These are phyloP conservation scores for Pseudobourletiella spinata DNA, from an alignment of 1,140 invertebrate species.

Conservation along the genomic window DNA sequence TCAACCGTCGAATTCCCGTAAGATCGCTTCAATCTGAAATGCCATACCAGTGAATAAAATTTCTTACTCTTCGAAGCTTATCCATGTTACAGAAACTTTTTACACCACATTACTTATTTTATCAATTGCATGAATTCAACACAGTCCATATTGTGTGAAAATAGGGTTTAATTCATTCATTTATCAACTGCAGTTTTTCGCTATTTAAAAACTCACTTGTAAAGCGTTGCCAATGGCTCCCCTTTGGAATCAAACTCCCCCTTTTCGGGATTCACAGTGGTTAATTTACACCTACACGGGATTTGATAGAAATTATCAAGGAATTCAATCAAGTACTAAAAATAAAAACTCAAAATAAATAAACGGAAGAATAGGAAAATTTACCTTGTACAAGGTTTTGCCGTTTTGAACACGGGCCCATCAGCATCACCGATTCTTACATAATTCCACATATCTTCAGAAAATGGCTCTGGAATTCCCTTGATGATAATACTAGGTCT, in stretches of 20 bases:
- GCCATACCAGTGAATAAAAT: neutral
- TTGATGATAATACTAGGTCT: constrained; percentile 36
- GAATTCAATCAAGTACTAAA: neutral
- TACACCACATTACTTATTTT: no score
- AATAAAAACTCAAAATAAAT: no score
- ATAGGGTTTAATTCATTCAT: neutral
- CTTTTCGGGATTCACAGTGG: constrained; percentile 39
- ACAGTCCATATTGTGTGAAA: neutral
- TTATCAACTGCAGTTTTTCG: neutral
- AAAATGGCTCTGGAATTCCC: constrained; percentile 30
- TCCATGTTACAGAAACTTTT: no score
- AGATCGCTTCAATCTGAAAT: constrained; percentile 16
- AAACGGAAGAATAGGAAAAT: neutral
- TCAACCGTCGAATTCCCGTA: constrained; percentile 20
- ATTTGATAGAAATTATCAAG: neutral
- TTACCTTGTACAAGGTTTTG: constrained; percentile 37
- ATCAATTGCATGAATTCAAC: no score
- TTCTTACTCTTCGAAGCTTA: neutral
- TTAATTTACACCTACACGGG: constrained; percentile 37
- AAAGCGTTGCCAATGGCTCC: constrained; percentile 40
- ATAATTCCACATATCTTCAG: constrained; percentile 38
- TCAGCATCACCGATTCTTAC: constrained; percentile 35
- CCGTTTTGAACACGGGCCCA: constrained; percentile 31
- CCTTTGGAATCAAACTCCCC: constrained; percentile 38
- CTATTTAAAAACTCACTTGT: constrained; percentile 33